Percentiles rank a stretch among this genome's conserved stretches.
phyloP scores from a whole-genome alignment of 2,888 invertebrate genomes.

The Drosophila robusta region DNA sequence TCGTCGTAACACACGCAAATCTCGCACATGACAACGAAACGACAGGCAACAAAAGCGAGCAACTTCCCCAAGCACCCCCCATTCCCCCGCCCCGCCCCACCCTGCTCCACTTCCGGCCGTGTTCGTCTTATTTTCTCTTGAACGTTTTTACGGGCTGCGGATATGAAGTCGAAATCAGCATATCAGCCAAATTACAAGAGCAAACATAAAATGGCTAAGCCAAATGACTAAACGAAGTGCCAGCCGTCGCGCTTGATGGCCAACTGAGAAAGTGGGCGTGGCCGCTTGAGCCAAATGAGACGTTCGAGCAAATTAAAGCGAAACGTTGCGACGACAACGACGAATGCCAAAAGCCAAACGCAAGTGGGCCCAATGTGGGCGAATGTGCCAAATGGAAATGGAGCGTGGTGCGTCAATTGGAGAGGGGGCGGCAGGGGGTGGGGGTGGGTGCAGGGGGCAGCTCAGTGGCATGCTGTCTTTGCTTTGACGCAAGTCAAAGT shows the following conservation, averaged over 20 bases:
- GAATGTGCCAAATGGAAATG: background rate
- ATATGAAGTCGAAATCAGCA: constrained; percentile 77
- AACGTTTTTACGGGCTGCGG: constrained; percentile 53
- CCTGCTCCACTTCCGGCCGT: background rate
- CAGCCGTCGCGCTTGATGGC: constrained; percentile 60
- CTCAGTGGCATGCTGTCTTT: constrained; percentile 28
- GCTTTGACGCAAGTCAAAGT: constrained; percentile 63
- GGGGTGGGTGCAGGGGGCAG: background rate
- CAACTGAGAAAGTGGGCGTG: constrained; percentile 22
- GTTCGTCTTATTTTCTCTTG: constrained; percentile 2
- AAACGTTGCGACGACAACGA: constrained; percentile 59
- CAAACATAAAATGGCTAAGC: constrained; percentile 78
- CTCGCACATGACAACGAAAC: constrained; percentile 80
- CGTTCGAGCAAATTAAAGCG: constrained; percentile 68
- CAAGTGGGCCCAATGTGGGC: too few relatives aligned
- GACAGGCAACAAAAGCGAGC: constrained; percentile 41
- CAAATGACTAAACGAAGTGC: constrained; percentile 81
- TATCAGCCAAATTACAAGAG: constrained; percentile 79
- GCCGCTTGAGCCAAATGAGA: constrained; percentile 19
- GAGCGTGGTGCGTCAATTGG: background rate
- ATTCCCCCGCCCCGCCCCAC: background rate
- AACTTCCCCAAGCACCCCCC: background rate
- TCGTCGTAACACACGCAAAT: constrained; percentile 80
- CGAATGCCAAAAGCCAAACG: constrained; percentile 19
- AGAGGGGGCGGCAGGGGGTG: too few relatives aligned